These are phyloP conservation scores for Bradypus variegatus DNA, from an alignment of 2,797 vertebrate genomes.

Conservation along the genomic window DNA sequence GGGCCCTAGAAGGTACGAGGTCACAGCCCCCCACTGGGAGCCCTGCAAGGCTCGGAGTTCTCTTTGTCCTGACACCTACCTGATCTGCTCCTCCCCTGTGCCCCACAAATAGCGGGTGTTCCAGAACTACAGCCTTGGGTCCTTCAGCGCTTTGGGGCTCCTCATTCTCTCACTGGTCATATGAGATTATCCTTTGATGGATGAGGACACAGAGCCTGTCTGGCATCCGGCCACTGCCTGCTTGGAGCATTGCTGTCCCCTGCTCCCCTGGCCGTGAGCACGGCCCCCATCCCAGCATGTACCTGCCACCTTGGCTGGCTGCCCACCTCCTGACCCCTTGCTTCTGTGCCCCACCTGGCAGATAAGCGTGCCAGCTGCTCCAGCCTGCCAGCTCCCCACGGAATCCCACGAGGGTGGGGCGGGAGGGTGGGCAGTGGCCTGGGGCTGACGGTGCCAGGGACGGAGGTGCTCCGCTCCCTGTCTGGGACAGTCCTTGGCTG, in stretches of 20 bases:
- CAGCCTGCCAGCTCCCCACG: not conserved
- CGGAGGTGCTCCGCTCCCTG: not conserved
- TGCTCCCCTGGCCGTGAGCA: not conserved
- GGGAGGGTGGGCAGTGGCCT: too few species aligned
- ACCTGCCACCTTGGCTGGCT: not conserved
- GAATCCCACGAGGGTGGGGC: not conserved
- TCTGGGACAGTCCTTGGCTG: not conserved
- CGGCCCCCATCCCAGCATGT: not conserved
- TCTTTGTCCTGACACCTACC: not conserved
- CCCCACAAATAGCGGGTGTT: accelerated
- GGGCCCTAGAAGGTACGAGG: not conserved
- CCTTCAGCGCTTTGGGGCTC: not conserved
- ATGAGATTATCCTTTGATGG: accelerated
- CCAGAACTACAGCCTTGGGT: not conserved
- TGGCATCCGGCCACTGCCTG: accelerated
- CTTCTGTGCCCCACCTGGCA: not conserved
- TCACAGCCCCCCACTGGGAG: not conserved
- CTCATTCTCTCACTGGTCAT: accelerated
- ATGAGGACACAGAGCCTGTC: not conserved
- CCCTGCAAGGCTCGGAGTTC: not conserved
- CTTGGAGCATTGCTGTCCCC: not conserved
- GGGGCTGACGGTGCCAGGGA: not conserved
- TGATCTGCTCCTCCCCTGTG: too few species aligned
- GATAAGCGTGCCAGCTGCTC: accelerated
- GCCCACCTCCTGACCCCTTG: accelerated